These are phyloP conservation scores for Tychaedon coryphoeus DNA, from an alignment of 2,113 vertebrate genomes.

Conservation along the genomic window DNA sequence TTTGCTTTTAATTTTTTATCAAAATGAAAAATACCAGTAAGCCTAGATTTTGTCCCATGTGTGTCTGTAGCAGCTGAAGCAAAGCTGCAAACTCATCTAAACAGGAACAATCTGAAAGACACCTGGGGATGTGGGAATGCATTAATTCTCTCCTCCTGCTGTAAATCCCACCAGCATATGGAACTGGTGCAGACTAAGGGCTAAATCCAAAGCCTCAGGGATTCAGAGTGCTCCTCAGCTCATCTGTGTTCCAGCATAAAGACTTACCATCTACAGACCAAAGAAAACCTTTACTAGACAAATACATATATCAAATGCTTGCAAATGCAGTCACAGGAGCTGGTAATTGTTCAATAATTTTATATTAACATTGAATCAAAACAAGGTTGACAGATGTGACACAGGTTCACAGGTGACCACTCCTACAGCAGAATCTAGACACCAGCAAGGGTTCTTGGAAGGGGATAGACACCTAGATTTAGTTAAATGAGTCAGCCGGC, in stretches of 20 bases:
- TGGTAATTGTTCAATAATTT: not conserved
- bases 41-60: not conserved
- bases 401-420: not conserved
- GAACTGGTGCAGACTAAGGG: not conserved
- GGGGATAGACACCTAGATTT: not conserved
- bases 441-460: not conserved
- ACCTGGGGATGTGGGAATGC: not conserved
- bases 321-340: not conserved
- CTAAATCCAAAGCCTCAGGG: not conserved
- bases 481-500: not conserved
- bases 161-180: not conserved
- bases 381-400: not conserved
- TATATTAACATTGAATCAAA: not conserved
- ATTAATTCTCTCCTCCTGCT: not conserved
- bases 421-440: not conserved
- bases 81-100: constrained; percentile 1
- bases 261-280: not conserved
- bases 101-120: not conserved
- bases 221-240: not conserved
- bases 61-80: not conserved
- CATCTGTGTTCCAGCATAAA: not conserved
- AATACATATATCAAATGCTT: not conserved
- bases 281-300: not conserved
- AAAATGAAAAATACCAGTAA: not conserved
- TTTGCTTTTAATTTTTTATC: not conserved